A percentile compares a stretch with the other conserved stretches of the same genome.
These are phyloP conservation scores for Podocnemis expansa DNA, from an alignment of 2,113 vertebrate species.

Conservation along the genomic window DNA sequence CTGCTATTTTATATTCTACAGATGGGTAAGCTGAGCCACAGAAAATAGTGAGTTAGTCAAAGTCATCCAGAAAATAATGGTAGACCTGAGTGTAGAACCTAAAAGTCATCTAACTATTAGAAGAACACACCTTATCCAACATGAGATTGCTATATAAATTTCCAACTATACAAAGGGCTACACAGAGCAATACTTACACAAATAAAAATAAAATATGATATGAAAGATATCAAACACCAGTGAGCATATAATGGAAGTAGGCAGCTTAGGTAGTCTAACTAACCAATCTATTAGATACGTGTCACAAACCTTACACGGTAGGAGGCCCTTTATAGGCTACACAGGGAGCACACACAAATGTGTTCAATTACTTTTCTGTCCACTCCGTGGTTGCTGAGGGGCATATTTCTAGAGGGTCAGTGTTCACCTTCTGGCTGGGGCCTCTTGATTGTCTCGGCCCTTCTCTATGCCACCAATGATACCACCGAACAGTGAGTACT, in stretches of 20 bases:
- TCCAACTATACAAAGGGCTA: background rate
- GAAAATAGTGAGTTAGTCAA: background rate
- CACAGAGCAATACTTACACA: background rate
- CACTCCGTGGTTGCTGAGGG: background rate
- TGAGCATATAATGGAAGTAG: rapidly evolving
- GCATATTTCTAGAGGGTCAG: background rate
- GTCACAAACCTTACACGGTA: background rate
- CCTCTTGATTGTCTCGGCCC: background rate
- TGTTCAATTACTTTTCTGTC: background rate
- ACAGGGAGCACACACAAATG: background rate
- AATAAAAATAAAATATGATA: background rate
- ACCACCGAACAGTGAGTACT: background rate
- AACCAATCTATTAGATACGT: background rate
- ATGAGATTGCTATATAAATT: background rate
- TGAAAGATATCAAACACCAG: rapidly evolving
- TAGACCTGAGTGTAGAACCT: background rate
- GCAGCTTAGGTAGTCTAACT: rapidly evolving
- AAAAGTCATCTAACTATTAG: background rate
- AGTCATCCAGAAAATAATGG: background rate
- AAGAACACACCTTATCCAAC: background rate
- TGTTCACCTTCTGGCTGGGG: background rate
- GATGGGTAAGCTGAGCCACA: background rate
- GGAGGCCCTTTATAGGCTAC: background rate
- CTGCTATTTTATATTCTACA: rapidly evolving
- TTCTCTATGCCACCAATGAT: background rate